These are phyloP conservation scores for Hemitrygon akajei DNA, from an alignment of 2,797 vertebrate species.

Conservation along the genomic window DNA sequence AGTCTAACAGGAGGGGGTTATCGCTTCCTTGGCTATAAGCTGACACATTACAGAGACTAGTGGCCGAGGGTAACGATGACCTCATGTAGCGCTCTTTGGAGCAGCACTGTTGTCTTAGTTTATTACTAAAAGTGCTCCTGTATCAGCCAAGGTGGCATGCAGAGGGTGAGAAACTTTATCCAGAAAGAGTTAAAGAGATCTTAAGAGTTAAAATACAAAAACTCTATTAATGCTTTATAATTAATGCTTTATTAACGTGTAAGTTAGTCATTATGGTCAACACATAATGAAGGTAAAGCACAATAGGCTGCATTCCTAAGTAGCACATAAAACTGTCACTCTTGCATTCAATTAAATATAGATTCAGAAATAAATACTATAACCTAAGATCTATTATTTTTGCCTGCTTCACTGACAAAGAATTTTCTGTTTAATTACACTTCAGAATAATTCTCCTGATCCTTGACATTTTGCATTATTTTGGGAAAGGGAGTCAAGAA, in stretches of 20 bases:
- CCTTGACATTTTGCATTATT: neutral
- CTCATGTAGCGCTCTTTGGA: too few relatives aligned
- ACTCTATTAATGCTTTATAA: neutral
- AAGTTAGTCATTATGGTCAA: neutral
- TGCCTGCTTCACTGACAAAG: neutral
- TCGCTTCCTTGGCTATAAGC: too few relatives aligned
- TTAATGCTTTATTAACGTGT: too few relatives aligned
- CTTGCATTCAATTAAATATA: neutral
- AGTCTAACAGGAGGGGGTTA: too few relatives aligned
- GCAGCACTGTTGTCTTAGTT: too few relatives aligned
- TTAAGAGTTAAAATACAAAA: neutral
- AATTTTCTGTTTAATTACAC: neutral
- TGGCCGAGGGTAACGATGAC: too few relatives aligned
- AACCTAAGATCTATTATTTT: neutral
- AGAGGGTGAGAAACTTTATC: too few relatives aligned
- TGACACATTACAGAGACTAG: too few relatives aligned
- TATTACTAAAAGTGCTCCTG: too few relatives aligned
- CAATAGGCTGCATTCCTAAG: neutral
- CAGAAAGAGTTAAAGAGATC: too few relatives aligned
- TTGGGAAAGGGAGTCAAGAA: neutral
- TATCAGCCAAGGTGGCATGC: too few relatives aligned
- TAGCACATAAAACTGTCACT: neutral
- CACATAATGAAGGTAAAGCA: neutral
- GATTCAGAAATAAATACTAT: neutral
- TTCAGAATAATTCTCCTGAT: conserved; percentile 11